Base-by-base conservation (phyloP, 2,113 vertebrate genomes). In the Corvus hawaiiensis region DNA sequence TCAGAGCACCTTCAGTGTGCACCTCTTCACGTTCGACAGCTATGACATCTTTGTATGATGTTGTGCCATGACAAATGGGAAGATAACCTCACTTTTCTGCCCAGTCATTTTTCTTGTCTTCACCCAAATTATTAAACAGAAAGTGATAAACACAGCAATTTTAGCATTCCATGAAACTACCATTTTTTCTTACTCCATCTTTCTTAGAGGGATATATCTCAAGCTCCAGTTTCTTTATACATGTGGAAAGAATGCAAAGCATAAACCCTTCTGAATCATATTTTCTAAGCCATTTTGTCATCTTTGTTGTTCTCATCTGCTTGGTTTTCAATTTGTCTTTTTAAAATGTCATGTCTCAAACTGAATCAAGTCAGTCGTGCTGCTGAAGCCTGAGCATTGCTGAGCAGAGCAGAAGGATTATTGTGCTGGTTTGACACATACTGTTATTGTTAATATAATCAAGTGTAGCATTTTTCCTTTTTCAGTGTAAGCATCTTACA, bases 241-340 rank as follows among this genome's bases (percentile, higher is more conserved):
- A 10, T 51, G 23, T 92, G 72, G 58, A 83, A 92, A 83, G 72
- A 90, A 77, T 68, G 58, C 84, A 83, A 80, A 86, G 35, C 33
- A 35, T 54, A 93, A 89, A 71, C 35, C n/a, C 24, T 55, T 78
- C 68, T 63, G 39, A 67, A 33, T 78, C 27, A 5, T 77, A 35
- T 75, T 90, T 93, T 86, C 55, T 33, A 71, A 67, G 49, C 73
- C 27, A 2, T 62, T 91, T 71, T 94, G 73, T 92, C 80, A 71
- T 84, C 56, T 67, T 39, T 35, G 44, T 88, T 93, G 43, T 88
- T 96, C 68, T 94, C 73, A 84, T 89, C 64, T 89, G 43, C 76
- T 81, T 86, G 64, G 23, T 52, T 95, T 92, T 76, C 83, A 78
- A 9, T 92, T 84, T 93, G 20, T 92, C 86, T 92, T 77, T 93